Evolutionary conservation across 2,888 invertebrate species (phyloP).

Genomic region (Tortrix viridana): DNA sequence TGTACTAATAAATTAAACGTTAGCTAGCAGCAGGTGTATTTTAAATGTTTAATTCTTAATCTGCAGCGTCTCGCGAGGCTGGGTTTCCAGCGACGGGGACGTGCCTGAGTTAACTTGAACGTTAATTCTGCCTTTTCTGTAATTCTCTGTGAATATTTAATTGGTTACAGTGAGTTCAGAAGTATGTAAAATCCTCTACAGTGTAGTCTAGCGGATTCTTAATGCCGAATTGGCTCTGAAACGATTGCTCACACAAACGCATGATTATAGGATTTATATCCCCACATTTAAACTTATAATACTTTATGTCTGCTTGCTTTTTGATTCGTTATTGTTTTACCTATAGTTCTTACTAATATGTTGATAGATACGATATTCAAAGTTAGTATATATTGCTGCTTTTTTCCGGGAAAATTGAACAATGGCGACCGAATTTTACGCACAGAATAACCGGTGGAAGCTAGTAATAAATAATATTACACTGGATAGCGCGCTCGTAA

Average conservation of each 20-base stretch:
- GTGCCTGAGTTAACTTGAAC: slow-evolving; percentile 19
- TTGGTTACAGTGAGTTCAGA: slow-evolving; percentile 8
- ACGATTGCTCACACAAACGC: too few relatives aligned
- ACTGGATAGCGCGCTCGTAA: slow-evolving; percentile 3
- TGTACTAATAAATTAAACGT: background rate
- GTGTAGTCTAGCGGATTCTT: background rate
- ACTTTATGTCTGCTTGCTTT: too few relatives aligned
- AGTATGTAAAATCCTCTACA: background rate
- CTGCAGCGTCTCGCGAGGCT: slow-evolving; percentile 7
- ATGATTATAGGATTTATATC: too few relatives aligned
- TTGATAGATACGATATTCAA: too few relatives aligned
- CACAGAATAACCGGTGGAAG: background rate
- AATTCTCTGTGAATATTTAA: slow-evolving; percentile 29
- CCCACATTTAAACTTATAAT: too few relatives aligned
- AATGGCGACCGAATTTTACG: too few relatives aligned
- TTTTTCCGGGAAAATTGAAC: too few relatives aligned
- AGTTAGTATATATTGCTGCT: too few relatives aligned
- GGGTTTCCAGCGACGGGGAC: background rate
- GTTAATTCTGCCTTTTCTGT: slow-evolving; percentile 26
- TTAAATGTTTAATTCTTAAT: slow-evolving; percentile 17
- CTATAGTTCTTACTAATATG: too few relatives aligned
- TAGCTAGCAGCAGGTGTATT: slow-evolving; percentile 19
- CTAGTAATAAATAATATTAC: slow-evolving; percentile 5
- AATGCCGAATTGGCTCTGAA: too few relatives aligned
- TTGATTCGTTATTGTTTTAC: too few relatives aligned